A percentile compares a stretch with the other conserved stretches of the same genome.
Conservation (phyloP, 1,140 invertebrate genomes). For the Procambarus clarkii region DNA sequence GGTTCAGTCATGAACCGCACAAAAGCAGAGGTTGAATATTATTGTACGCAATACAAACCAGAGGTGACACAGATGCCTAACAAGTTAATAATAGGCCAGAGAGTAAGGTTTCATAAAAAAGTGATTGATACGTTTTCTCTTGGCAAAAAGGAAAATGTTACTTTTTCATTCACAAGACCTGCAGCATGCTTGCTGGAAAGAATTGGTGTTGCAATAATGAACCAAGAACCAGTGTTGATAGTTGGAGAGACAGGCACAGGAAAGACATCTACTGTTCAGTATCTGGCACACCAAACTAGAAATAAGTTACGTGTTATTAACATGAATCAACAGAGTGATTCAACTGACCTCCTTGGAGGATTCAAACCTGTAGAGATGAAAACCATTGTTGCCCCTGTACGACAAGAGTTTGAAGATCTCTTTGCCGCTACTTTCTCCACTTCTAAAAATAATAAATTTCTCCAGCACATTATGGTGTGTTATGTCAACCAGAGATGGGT, state of each 20-base stretch:
- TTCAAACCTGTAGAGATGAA: constrained; percentile 97
- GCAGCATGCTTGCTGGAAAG: constrained; percentile 90
- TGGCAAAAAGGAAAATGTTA: neutral
- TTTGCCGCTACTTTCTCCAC: constrained; percentile 88
- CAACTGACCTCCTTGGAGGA: constrained; percentile 95
- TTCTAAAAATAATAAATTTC: constrained; percentile 89
- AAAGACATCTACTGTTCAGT: constrained; percentile 97
- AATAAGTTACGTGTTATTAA: constrained; percentile 95
- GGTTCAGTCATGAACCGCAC: constrained; percentile 89
- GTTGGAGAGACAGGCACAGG: constrained; percentile 99
- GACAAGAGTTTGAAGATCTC: constrained; percentile 89
- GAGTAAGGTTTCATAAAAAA: constrained; percentile 77
- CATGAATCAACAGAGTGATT: constrained; percentile 99
- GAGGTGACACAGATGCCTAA: constrained; percentile 78
- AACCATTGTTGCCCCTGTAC: constrained; percentile 87
- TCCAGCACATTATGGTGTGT: constrained; percentile 84
- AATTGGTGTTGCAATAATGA: constrained; percentile 86
- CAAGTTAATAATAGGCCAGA: constrained; percentile 78
- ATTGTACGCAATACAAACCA: constrained; percentile 87
- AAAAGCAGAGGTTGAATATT: constrained; percentile 88
- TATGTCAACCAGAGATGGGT: constrained; percentile 62
- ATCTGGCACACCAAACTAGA: constrained; percentile 88
- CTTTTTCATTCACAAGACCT: constrained; percentile 87
- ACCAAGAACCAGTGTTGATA: constrained; percentile 93
- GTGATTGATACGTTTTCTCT: neutral